Base-by-base conservation (phyloP, 2,113 vertebrate species). In the Microcebus murinus region DNA sequence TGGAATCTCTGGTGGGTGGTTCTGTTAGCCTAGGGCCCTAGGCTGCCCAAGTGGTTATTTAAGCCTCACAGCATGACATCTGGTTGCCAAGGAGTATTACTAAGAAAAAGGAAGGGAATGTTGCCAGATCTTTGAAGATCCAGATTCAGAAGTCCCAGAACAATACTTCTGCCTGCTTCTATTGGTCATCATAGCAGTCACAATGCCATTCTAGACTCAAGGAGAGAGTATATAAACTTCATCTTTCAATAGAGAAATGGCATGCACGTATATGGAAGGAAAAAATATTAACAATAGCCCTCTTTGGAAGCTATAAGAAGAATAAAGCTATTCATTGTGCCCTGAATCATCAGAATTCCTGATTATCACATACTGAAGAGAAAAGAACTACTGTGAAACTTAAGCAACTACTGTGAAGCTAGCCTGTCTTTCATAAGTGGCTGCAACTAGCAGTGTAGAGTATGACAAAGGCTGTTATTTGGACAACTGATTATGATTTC, bases 401-500 rank as follows among this genome's bases (percentile, higher is more conserved):
- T 11, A 79, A 94, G 15, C 52, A 67, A 36, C 27, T 4, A 45
- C 45, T 74, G 25, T 82, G 45, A 45, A 45, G 45, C 59, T 91
- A 77, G 71, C 7, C 2, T 90, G 57, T 82, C 34, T 90, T 85
- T 84, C 52, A 10, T 11, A 27, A 89, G 50, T 65, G 31, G 50
- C 15, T 76, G 50, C 4, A 82, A 45, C 20, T 39, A 70, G 3
- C 17, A 57, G 84, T 81, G 17, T 45, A 29, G n/a, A 71, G 48
- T 17, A 59, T 15, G 65, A 21, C 39, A 96, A 85, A 91, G 45
- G 85, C 90, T 96, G 81, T 90, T 95, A 87, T 93, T 93, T 95
- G 80, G 88, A 29, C 65, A 90, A 95, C 45, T 61, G 80, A 67
- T 79, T 97, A 89, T 94, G 74, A 96, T 79, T 97, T 94, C 81